These are phyloP conservation scores for Zaprionus vittiger DNA, from an alignment of 1,140 invertebrate genomes.

Conservation along the genomic window DNA sequence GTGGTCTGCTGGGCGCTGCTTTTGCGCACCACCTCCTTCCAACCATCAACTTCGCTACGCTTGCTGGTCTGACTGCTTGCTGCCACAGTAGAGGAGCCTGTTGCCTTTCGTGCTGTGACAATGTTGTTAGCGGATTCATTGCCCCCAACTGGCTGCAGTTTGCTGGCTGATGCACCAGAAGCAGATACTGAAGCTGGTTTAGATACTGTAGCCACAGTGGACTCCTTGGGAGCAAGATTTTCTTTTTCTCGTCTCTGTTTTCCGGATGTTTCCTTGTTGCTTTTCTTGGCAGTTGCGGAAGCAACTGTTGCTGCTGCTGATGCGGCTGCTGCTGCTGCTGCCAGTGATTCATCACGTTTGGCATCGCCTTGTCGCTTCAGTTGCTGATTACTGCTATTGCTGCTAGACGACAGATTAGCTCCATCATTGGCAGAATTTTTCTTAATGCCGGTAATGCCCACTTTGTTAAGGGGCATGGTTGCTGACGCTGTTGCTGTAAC, in stretches of 20 bases:
- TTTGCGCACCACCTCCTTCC: conserved; percentile 98
- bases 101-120: conserved; percentile 18
- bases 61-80: conserved; percentile 40
- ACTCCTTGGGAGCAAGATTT: conserved; percentile 82
- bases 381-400: conserved; percentile 12
- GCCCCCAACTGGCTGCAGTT: conserved; percentile 38
- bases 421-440: conserved; percentile 38
- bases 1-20: conserved; percentile 85
- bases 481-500: conserved; percentile 1
- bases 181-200: conserved; percentile 47
- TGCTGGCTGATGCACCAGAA: conserved; percentile 16
- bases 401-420: conserved; percentile 32
- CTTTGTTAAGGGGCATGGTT: conserved; percentile 39
- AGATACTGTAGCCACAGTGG: conserved; percentile 10
- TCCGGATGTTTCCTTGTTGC: conserved; percentile 54
- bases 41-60: conserved; percentile 92
- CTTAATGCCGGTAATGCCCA: conserved; percentile 30
- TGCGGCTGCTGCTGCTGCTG: conserved; percentile 31
- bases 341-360: conserved; percentile 53
- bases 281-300: conserved; percentile 24
- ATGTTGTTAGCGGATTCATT: conserved; percentile 63
- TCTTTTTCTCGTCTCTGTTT: conserved; percentile 77
- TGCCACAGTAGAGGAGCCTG: conserved; percentile 11
- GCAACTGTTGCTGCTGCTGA: conserved; percentile 35
- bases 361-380: conserved; percentile 56